phyloP scores from a whole-genome alignment of 2,888 invertebrate species.

The Latrodectus elegans region DNA sequence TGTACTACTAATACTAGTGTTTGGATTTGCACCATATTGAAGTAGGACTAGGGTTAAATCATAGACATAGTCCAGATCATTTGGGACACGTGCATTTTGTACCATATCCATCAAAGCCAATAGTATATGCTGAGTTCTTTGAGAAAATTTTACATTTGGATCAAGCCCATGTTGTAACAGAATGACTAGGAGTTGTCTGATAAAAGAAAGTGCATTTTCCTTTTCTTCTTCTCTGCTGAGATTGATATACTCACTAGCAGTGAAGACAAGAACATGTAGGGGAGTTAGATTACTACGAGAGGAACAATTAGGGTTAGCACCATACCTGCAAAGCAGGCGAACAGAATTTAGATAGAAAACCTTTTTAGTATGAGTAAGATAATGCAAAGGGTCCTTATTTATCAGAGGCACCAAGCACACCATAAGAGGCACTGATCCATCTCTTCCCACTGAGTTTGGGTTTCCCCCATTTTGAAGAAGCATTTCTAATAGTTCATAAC shows the following conservation, averaged over 20 bases:
- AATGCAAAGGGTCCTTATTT: constrained; percentile 83
- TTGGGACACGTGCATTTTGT: constrained; percentile 81
- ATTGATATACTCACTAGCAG: constrained; percentile 83
- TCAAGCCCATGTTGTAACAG: constrained; percentile 82
- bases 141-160: constrained; percentile 78
- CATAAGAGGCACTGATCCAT: constrained; percentile 84
- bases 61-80: constrained; percentile 83
- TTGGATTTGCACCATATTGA: constrained; percentile 85
- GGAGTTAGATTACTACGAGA: constrained; percentile 80
- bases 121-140: constrained; percentile 82
- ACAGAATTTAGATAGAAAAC: constrained; percentile 84
- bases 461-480: constrained; percentile 80
- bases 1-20: constrained; percentile 79
- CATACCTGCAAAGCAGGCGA: constrained; percentile 81
- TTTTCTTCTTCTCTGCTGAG: constrained; percentile 82
- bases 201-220: constrained; percentile 78
- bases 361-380: constrained; percentile 84
- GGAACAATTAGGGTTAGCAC: constrained; percentile 84
- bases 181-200: constrained; percentile 81
- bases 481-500: constrained; percentile 80
- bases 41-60: constrained; percentile 82
- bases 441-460: constrained; percentile 83
- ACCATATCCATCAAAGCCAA: constrained; percentile 81
- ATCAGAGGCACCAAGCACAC: constrained; percentile 84
- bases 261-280: constrained; percentile 82